Percentiles rank a stretch among this genome's conserved stretches.
Conservation (phyloP, 2,113 vertebrate species). For the Rhinolophus sinicus region DNA sequence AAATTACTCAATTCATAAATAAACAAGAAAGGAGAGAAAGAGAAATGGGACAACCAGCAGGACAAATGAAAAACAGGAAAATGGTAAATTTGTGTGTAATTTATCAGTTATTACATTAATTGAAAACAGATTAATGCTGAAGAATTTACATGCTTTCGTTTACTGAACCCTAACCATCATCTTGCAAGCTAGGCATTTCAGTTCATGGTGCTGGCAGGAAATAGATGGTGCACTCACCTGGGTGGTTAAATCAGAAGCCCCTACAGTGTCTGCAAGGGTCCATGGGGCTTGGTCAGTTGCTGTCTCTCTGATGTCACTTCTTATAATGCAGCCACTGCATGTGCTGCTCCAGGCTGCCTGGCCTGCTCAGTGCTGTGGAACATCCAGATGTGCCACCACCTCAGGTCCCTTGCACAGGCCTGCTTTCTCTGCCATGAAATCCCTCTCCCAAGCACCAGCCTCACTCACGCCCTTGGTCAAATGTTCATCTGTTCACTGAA, state of each 20-base stretch:
- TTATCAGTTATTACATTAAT: not conserved
- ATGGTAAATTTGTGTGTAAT: not conserved
- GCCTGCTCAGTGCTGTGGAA: too few species aligned
- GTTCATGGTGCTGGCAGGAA: not conserved
- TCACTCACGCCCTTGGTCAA: not conserved
- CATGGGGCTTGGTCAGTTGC: rapidly evolving
- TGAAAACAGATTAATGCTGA: slow-evolving; percentile 5
- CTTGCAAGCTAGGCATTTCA: not conserved
- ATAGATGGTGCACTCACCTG: not conserved
- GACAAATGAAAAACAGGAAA: not conserved
- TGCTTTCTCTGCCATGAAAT: not conserved
- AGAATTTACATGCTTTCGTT: slow-evolving; percentile 43
- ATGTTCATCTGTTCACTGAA: not conserved
- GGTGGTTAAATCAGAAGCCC: not conserved
- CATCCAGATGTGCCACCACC: not conserved
- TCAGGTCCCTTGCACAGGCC: not conserved
- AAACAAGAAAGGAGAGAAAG: not conserved
- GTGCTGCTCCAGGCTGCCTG: not conserved
- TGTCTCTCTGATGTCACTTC: not conserved
- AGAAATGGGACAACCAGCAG: not conserved
- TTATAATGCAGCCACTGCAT: rapidly evolving
- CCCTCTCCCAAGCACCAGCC: not conserved
- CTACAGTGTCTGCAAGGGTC: not conserved
- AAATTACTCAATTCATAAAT: not conserved
- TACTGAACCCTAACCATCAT: not conserved